Evolutionary conservation across 2,113 vertebrate species (phyloP).

Genomic region (Oncorhynchus clarkii): DNA sequence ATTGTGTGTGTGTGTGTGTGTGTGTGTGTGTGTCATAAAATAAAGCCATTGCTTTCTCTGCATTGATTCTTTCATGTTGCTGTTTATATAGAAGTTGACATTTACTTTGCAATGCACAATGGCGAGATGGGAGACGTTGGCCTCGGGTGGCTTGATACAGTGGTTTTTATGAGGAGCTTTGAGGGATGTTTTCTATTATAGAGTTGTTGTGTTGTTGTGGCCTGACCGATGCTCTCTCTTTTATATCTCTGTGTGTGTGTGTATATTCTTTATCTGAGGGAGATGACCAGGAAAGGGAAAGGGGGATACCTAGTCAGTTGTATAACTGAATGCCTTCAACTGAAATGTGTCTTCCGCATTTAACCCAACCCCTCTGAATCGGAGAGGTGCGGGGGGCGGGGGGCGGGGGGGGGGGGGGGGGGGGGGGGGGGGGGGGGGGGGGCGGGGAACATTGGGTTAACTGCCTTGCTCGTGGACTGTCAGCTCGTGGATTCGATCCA

Average conservation of each 20-base stretch:
- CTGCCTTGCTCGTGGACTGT: too few relatives aligned
- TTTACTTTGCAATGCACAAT: not conserved
- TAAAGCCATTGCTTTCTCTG: conserved; percentile 12
- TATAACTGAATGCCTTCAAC: too few relatives aligned
- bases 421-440: too few relatives aligned
- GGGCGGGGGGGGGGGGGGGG: too few relatives aligned
- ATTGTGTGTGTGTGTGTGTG: not conserved
- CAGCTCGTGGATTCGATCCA: too few relatives aligned
- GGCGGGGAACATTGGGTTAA: too few relatives aligned
- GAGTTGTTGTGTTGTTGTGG: not conserved
- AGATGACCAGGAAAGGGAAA: not conserved
- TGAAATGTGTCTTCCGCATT: too few relatives aligned
- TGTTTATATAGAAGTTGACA: conserved; percentile 43
- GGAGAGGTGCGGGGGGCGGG: too few relatives aligned
- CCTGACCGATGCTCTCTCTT: not conserved
- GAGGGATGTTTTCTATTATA: not conserved
- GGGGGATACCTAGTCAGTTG: too few relatives aligned
- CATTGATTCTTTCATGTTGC: not conserved
- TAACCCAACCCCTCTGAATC: too few relatives aligned
- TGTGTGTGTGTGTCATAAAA: conserved; percentile 14
- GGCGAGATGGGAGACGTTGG: not conserved
- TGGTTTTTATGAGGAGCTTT: not conserved
- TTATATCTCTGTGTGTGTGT: not conserved
- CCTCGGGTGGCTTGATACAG: not conserved
- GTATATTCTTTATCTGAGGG: not conserved